Percentiles rank a stretch among this genome's conserved stretches.
Conservation (phyloP, 2,888 invertebrate genomes). For the Drepana falcataria region DNA sequence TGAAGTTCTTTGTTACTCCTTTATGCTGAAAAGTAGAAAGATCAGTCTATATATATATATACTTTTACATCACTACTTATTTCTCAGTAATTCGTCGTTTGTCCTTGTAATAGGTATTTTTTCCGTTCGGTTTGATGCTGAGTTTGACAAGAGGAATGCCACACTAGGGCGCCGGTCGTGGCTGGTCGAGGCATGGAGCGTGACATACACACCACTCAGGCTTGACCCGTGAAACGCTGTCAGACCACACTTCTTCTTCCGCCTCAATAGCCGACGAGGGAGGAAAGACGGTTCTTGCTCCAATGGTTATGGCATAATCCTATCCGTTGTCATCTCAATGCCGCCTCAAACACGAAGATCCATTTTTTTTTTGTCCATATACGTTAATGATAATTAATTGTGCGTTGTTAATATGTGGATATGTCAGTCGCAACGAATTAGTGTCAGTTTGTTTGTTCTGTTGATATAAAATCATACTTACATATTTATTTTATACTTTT, state of each 20-base stretch:
- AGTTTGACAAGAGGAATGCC: constrained; percentile 72
- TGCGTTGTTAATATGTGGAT: constrained; percentile 57
- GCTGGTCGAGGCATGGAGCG: constrained; percentile 53
- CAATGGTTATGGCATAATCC: constrained; percentile 57
- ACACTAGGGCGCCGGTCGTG: constrained; percentile 59
- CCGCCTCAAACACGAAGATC: constrained; percentile 68
- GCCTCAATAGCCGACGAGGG: constrained; percentile 13
- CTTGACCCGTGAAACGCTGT: constrained; percentile 33
- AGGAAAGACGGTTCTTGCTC: constrained; percentile 28
- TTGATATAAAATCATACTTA: constrained; percentile 12
- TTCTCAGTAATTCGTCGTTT: constrained; percentile 35
- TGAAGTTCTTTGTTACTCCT: constrained; percentile 7
- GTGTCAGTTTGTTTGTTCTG: constrained; percentile 52
- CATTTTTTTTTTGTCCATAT: constrained; percentile 55
- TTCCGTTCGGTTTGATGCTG: constrained; percentile 53
- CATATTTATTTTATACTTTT: too few relatives aligned
- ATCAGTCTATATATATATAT: too few relatives aligned
- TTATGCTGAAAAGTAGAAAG: too few relatives aligned
- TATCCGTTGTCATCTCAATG: constrained; percentile 74
- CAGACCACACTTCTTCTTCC: constrained; percentile 17
- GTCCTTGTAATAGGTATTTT: constrained; percentile 59
- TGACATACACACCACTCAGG: constrained; percentile 49
- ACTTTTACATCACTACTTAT: constrained; percentile 11
- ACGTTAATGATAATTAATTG: constrained; percentile 71
- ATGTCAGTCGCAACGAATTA: constrained; percentile 66